A percentile compares a stretch with the other conserved stretches of the same genome.
Evolutionary conservation across 2,888 invertebrate genomes (phyloP).

Genomic region (Stenoptilia bipunctidactyla): DNA sequence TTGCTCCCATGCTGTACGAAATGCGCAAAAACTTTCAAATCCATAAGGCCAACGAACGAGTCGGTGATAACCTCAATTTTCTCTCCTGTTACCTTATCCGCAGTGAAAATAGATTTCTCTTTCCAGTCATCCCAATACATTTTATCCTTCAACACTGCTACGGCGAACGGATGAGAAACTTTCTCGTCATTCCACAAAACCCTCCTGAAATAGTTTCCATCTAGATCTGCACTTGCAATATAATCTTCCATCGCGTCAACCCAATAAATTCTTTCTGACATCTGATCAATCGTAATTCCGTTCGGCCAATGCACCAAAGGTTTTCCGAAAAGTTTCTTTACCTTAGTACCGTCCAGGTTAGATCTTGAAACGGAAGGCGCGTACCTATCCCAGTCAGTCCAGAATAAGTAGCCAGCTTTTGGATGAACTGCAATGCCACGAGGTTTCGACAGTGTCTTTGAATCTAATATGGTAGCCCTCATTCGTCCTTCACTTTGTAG

Average conservation of each 20-base stretch:
- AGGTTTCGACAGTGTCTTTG: conserved; percentile 77
- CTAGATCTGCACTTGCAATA: conserved; percentile 81
- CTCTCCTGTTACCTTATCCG: conserved; percentile 82
- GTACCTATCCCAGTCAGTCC: conserved; percentile 90
- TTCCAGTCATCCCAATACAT: conserved; percentile 95
- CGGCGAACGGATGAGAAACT: conserved; percentile 87
- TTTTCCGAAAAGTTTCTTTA: conserved; percentile 74
- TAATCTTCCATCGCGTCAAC: conserved; percentile 87
- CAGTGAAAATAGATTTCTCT: conserved; percentile 80
- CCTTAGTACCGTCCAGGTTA: conserved; percentile 81
- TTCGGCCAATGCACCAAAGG: conserved; percentile 87
- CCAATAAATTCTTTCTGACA: conserved; percentile 87
- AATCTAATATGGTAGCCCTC: conserved; percentile 81
- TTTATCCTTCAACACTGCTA: conserved; percentile 86
- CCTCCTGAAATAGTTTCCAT: conserved; percentile 77
- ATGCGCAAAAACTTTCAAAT: conserved; percentile 83
- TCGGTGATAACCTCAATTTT: conserved; percentile 72
- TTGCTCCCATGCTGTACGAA: conserved; percentile 82
- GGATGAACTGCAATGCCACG: conserved; percentile 89
- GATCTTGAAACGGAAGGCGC: conserved; percentile 84
- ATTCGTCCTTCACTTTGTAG: conserved; percentile 74
- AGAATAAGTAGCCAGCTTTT: conserved; percentile 81
- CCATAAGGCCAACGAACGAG: conserved; percentile 81
- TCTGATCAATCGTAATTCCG: conserved; percentile 87
- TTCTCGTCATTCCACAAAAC: conserved; percentile 75